Base-by-base conservation (phyloP, 1,140 invertebrate species). In the Monomorium pharaonis region DNA sequence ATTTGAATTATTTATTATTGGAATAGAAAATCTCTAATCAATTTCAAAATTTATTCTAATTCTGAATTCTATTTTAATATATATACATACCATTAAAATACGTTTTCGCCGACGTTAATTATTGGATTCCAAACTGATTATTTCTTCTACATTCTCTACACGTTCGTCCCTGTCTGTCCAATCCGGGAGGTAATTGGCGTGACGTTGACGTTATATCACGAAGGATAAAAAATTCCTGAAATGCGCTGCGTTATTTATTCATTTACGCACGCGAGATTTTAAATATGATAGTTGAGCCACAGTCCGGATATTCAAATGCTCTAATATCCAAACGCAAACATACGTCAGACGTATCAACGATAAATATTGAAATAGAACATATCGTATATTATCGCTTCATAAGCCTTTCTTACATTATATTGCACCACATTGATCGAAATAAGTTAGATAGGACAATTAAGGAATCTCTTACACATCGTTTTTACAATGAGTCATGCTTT, bases 181-280 rank as follows among this genome's bases (percentile, higher is more conserved):
- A 51, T 49, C 42, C 47, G 10, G 63, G 67, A 85, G 89, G 85
- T 94, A 94, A 94, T 94, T 94, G 85, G 83, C 92, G 92, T 92
- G 89, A 93, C 92, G 90, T 91, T 81, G 88, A 14, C 80, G 86
- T 92, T 91, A 89, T 90, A 85, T 90, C 90, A 90, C 81, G 81
- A 63, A 74, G 83, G 70, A 86, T 77, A 83, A 83, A 75, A 74
- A 49, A 70, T 72, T 70, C 14, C 62, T 47, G 58, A 83, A 83
- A 72, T 51, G 65, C 78, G 67, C 21, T 21, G 12, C 16, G 58
- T 77, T 67, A 69, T 76, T 84, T 76, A 76, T 78, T 67, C 49
- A 54, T 77, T 84, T 77, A 78, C 74, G 51, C 78, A 83, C 37
- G 54, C 75, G 33, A 77, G 83, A 85, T 85, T 54, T 65, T 47